Conservation (phyloP, 37 sponge, comb jelly and placozoan species). For the Ianthella basta region DNA sequence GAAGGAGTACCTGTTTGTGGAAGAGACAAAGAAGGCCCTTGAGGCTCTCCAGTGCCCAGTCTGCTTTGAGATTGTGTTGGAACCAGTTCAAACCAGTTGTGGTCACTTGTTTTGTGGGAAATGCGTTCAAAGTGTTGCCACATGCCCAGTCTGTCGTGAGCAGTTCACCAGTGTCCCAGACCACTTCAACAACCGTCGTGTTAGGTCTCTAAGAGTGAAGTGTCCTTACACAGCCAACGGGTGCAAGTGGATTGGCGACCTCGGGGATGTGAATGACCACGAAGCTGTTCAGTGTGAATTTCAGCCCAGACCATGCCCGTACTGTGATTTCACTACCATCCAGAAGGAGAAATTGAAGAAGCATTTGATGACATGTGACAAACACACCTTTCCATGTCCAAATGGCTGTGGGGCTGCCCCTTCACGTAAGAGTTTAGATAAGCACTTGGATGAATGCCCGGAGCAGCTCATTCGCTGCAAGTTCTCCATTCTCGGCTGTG, state of each 20-base stretch:
- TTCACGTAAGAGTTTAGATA: too few relatives aligned
- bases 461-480: too few relatives aligned
- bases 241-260: conserved; percentile 18
- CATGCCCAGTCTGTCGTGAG: conserved; percentile 1
- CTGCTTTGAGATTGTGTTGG: conserved; percentile 10
- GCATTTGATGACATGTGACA: too few relatives aligned
- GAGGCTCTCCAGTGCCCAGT: conserved; percentile 1
- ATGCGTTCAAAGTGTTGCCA: not conserved
- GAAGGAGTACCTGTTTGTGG: conserved; percentile 9
- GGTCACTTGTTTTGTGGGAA: conserved; percentile 27
- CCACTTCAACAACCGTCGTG: not conserved
- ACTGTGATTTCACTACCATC: too few relatives aligned
- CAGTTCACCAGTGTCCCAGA: not conserved
- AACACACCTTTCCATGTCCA: too few relatives aligned
- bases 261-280: not conserved
- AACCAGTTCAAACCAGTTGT: conserved; percentile 31
- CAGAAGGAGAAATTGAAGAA: too few relatives aligned
- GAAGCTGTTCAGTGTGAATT: too few relatives aligned
- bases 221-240: not conserved
- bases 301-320: too few relatives aligned
- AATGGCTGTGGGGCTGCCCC: too few relatives aligned
- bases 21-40: not conserved
- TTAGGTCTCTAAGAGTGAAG: not conserved
- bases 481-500: too few relatives aligned
- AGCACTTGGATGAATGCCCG: too few relatives aligned